Conservation (phyloP, 30 jellyfish, hydroid and myxozoan genomes). For the Rhopilema esculentum region DNA sequence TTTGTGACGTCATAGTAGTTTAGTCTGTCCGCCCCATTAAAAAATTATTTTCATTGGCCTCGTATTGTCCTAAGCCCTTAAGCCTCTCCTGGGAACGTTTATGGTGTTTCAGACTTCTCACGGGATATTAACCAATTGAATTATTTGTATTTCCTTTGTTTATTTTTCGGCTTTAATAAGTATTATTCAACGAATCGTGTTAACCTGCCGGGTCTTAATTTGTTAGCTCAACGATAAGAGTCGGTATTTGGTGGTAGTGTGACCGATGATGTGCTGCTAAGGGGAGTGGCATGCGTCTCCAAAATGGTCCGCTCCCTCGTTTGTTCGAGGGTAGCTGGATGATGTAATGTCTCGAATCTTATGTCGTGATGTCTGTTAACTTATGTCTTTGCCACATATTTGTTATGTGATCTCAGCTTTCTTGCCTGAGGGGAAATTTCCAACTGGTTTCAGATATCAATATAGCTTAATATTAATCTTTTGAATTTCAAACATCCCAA, state of each 20-base stretch:
- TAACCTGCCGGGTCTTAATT: not conserved
- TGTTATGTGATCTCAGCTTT: no score
- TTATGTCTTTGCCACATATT: no score
- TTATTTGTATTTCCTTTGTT: not conserved
- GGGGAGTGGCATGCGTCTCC: not conserved
- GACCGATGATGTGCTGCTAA: not conserved
- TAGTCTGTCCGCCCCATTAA: no score
- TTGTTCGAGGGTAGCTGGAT: not conserved
- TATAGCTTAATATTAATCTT: no score
- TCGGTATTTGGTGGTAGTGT: not conserved
- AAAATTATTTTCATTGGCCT: no score
- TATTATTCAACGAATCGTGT: no score
- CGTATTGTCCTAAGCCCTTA: no score
- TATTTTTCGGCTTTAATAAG: not conserved
- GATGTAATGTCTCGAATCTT: not conserved
- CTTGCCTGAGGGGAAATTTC: no score
- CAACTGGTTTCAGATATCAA: no score
- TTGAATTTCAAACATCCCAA: no score
- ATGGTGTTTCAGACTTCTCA: not conserved
- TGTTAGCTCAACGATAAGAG: not conserved
- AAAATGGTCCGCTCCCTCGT: not conserved
- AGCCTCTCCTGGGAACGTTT: not conserved
- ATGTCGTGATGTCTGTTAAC: not conserved
- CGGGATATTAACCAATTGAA: not conserved
- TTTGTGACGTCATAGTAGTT: no score